Evolutionary conservation across 1,140 invertebrate species (phyloP), one percentile per base, ranked within the genome.

Genomic region (Galleria mellonella): DNA sequence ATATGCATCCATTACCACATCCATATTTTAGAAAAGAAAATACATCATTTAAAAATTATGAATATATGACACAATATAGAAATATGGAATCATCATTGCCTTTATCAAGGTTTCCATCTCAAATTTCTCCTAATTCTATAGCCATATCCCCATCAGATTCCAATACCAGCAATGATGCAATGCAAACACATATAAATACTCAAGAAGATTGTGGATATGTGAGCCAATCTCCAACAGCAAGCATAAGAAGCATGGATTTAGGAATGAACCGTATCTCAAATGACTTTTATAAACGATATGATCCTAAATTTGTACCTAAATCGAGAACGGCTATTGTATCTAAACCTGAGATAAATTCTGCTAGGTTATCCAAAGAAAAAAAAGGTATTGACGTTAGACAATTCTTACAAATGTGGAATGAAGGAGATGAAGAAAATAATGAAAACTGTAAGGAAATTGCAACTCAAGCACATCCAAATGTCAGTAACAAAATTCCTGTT

Each of bases 341-440:
- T 43, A 70, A 57, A 48, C 37, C 43, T 37, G 52, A 55, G 40
- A 7, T 33, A 43, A 55, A 47, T 44, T 9, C 31, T 53, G 64
- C 54, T 50, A 45, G 27, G 45, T 60, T 23, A 43, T 48, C 57
- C 33, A 73, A 70, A 56, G 63, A 69, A 27, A 83, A 81, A 61
- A 83, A 83, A 54, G 49, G 57, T 50, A 65, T 86, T 51, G 55
- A 85, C 77, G 68, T 87, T 0, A 76, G 83, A 51, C 81, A 86
- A 51, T 87, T 81, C 69, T 61, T 87, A 28, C 72, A 84, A 86
- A 86, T 78, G 72, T 87, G 84, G 86, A 83, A 85, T 76, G 86
- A 87, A 70, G 84, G 82, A 12, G 83, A 84, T 62, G 83, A 86
- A 47, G 84, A 87, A 60, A 55, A 57, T 28, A 43, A 33, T 53